These are phyloP conservation scores for Eira barbara DNA, from an alignment of 2,113 vertebrate genomes.

Conservation along the genomic window DNA sequence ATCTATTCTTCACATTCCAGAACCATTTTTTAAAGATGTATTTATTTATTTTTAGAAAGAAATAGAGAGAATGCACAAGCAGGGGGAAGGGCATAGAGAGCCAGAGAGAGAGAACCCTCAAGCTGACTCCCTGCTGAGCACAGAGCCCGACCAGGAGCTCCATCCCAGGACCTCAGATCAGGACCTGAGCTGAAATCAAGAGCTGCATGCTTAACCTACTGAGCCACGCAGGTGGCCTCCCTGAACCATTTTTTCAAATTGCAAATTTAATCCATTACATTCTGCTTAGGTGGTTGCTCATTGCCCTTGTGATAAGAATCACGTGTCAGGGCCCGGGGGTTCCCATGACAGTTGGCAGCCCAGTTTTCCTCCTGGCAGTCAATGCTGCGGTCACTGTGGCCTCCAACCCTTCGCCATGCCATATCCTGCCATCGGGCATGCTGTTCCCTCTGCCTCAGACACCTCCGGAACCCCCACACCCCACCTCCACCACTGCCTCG, in stretches of 20 bases:
- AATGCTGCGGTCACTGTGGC: background rate
- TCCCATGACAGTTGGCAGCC: fast-evolving
- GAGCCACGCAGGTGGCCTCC: background rate
- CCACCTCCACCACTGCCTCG: background rate
- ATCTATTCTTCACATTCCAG: background rate
- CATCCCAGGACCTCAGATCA: background rate
- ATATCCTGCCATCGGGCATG: background rate
- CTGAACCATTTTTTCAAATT: background rate
- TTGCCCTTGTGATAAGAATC: background rate
- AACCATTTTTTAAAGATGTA: no score
- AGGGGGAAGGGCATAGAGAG: background rate
- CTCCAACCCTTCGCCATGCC: background rate
- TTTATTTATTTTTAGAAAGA: background rate
- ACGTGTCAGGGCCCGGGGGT: background rate
- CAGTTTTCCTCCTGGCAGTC: background rate
- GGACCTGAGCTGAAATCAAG: background rate
- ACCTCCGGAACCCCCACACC: no score
- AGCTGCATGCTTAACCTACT: background rate
- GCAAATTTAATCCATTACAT: background rate
- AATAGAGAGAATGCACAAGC: background rate
- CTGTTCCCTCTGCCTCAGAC: background rate
- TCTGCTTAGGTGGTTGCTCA: background rate
- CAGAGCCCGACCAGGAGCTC: background rate
- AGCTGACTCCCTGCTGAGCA: background rate
- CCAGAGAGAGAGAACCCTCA: background rate